Base-by-base conservation (phyloP, 2,113 vertebrate genomes). In the Regulus satrapa region DNA sequence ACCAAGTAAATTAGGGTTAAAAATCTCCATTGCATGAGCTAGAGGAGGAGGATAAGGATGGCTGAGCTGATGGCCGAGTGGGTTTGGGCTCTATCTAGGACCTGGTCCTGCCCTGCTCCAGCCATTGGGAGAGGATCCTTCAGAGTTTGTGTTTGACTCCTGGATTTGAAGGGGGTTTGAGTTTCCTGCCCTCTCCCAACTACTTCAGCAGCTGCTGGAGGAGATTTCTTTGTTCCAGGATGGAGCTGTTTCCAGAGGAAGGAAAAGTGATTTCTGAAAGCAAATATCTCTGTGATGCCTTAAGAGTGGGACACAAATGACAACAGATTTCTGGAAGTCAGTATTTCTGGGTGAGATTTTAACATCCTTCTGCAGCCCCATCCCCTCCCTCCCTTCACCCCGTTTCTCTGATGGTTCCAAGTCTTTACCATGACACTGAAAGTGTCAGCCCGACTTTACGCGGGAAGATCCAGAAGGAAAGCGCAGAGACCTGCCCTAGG, bases 321-420 rank as follows among this genome's bases (percentile, higher is more conserved):
- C 23, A 45, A 21, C 3, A 0, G 2, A 36, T 93, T 94, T 69
- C 59, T 89, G 54, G 59, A 62, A 64, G 55, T 34, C 48, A 8
- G 12, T 12, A 34, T 55, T 82, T 67, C 69, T 38, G 43, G 31
- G 54, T 17, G 63, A 80, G 36, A 68, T 41, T 52, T 59, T 18
- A 66, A 52, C 29, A 31, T 18, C 31, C 45, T 51, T 12, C 54
- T 55, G 41, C 56, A 68, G 23, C 6, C 24, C 17, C 1, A 1
- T 4, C 4, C 14, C 6, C 2, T 10, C 24, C 5, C 7, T 10
- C n/a, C 6, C 8, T 5, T 11, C 3, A 3, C 6, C 6, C 23
- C 23, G 2, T 67, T 48, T 11, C 29, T 51, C 54, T 15, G 56
- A 9, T 1, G 1, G 29, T 40, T 11, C 76, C 76, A 72, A 67